Evolutionary conservation across 2,888 invertebrate species (phyloP).

Genomic region (Sinohyriopsis cumingii): DNA sequence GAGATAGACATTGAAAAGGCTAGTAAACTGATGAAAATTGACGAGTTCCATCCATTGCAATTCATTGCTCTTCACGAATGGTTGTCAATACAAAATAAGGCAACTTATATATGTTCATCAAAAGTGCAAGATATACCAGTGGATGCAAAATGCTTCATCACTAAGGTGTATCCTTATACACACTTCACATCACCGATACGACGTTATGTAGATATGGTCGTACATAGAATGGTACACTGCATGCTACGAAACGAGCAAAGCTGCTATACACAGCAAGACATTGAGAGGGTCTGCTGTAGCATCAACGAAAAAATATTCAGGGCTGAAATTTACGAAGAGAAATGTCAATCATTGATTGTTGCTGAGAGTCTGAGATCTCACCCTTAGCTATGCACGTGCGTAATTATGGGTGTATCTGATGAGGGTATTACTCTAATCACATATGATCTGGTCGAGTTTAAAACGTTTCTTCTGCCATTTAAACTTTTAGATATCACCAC

Average conservation of each 20-base stretch:
- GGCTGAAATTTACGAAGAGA: conserved; percentile 28
- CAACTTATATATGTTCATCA: conserved; percentile 20
- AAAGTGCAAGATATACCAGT: not conserved
- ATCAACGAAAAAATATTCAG: conserved; percentile 18
- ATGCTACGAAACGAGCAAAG: conserved; percentile 1
- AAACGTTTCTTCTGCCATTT: conserved; percentile 18
- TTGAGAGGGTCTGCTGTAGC: conserved; percentile 23
- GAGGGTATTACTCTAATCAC: conserved; percentile 21
- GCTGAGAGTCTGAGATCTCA: conserved; percentile 19
- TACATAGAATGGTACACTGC: conserved; percentile 37
- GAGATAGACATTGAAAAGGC: not conserved
- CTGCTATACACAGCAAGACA: conserved; percentile 23
- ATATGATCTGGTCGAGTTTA: conserved; percentile 18
- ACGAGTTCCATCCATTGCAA: conserved; percentile 20
- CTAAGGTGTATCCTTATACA: conserved; percentile 21
- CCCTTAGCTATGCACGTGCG: conserved; percentile 19
- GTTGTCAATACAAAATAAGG: conserved; percentile 19
- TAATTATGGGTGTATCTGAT: conserved; percentile 23
- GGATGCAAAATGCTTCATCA: conserved; percentile 23
- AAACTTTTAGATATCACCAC: conserved; percentile 21
- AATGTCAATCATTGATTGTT: conserved; percentile 20
- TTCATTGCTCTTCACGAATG: conserved; percentile 17
- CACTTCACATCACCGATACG: conserved; percentile 34
- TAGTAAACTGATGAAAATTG: conserved; percentile 2
- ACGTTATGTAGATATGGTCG: conserved; percentile 25